Conservation (phyloP, 2,113 vertebrate genomes). For the Oryctolagus cuniculus region DNA sequence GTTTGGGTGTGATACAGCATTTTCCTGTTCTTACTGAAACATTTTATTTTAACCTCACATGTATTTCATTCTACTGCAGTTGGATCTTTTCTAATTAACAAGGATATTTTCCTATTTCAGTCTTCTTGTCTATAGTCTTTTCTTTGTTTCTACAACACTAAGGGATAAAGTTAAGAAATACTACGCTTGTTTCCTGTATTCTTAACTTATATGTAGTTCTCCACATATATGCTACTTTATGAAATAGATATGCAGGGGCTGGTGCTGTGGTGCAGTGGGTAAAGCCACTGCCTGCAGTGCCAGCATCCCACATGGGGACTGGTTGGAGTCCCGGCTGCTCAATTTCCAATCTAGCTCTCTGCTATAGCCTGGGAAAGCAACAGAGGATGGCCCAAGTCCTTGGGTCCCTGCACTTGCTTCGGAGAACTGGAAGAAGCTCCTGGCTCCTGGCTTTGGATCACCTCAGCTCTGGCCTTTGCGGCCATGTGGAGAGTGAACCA, state of each 20-base stretch:
- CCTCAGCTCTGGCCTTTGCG: too few species aligned
- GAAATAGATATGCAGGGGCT: background rate
- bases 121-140: background rate
- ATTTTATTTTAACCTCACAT: slow-evolving; percentile 17
- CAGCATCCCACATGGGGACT: too few species aligned
- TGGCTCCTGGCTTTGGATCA: too few species aligned
- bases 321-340: too few species aligned
- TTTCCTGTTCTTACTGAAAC: background rate
- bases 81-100: background rate
- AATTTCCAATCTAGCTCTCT: too few species aligned
- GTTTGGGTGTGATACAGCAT: background rate
- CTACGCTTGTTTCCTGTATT: background rate
- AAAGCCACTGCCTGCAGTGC: too few species aligned
- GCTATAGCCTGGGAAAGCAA: too few species aligned
- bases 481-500: too few species aligned
- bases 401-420: too few species aligned
- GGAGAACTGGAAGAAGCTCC: too few species aligned
- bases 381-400: too few species aligned
- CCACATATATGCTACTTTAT: background rate
- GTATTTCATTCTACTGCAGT: background rate
- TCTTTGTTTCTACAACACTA: background rate
- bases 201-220: background rate
- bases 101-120: background rate
- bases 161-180: background rate
- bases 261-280: too few species aligned